Evolutionary conservation across 2,888 invertebrate genomes (phyloP).

Genomic region (Drosophila mayaguana): DNA sequence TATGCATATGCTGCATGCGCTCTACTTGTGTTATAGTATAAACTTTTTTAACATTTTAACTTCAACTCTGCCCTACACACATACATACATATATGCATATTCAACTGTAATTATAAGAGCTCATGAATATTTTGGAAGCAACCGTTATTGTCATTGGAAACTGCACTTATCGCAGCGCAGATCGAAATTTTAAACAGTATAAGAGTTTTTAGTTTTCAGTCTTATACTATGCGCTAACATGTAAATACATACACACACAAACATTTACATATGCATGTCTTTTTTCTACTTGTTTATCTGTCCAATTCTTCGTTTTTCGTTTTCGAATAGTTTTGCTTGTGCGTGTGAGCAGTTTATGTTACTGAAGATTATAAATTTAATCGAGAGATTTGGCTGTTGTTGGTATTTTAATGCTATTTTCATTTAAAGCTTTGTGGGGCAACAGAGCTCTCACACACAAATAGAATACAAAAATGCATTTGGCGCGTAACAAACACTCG

Average conservation of each 20-base stretch:
- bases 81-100: background rate
- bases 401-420: conserved; percentile 16
- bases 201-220: background rate
- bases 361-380: conserved; percentile 41
- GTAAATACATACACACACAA: background rate
- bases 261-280: background rate
- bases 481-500: conserved; percentile 41
- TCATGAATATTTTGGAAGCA: background rate
- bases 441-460: conserved; percentile 12
- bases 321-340: background rate
- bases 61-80: too few species aligned
- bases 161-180: background rate
- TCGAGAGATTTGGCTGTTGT: conserved; percentile 19
- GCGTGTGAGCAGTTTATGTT: conserved; percentile 28
- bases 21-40: background rate
- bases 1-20: background rate
- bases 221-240: background rate
- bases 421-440: conserved; percentile 21
- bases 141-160: background rate
- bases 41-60: too few species aligned
- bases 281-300: conserved; percentile 11
- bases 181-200: background rate
- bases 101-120: background rate
- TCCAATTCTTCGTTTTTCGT: conserved; percentile 21
- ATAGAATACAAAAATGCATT: conserved; percentile 45